These are phyloP conservation scores for Lepidotrigona ventralis DNA, from an alignment of 1,140 invertebrate species.

Conservation along the genomic window DNA sequence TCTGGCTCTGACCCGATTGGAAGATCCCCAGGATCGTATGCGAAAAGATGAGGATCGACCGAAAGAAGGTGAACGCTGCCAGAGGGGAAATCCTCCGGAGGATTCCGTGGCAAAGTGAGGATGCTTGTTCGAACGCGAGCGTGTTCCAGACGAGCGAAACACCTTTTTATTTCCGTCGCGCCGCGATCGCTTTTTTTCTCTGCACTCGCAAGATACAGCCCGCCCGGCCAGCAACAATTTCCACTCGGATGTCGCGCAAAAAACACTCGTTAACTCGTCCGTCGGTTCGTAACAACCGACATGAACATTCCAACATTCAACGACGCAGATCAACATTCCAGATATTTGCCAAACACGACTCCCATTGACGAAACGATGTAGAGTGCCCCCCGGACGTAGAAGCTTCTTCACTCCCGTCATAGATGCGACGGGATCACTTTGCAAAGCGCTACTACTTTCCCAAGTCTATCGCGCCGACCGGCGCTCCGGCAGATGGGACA, in stretches of 20 bases:
- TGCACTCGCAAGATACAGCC: neutral
- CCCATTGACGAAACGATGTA: too few species aligned
- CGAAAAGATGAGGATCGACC: conserved; percentile 61
- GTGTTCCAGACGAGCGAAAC: conserved; percentile 33
- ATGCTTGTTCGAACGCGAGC: conserved; percentile 61
- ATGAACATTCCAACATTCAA: neutral
- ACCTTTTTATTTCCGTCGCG: conserved; percentile 48
- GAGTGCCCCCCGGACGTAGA: too few species aligned
- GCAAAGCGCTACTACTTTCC: too few species aligned
- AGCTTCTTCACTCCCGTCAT: too few species aligned
- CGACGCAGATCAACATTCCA: too few species aligned
- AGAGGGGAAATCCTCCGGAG: conserved; percentile 48
- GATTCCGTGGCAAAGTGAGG: conserved; percentile 62
- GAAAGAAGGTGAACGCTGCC: conserved; percentile 23
- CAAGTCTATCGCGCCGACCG: too few species aligned
- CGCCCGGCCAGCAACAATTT: conserved; percentile 40
- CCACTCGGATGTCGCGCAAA: neutral
- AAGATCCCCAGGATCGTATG: conserved; percentile 34
- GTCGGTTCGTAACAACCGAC: too few species aligned
- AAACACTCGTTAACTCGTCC: conserved; percentile 44
- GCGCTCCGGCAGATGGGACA: too few species aligned
- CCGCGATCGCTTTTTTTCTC: conserved; percentile 30
- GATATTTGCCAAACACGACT: too few species aligned
- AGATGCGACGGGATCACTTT: too few species aligned
- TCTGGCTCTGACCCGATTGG: conserved; percentile 33